phyloP scores from a whole-genome alignment of 2,797 vertebrate genomes.

The Enteromius anoplus region DNA sequence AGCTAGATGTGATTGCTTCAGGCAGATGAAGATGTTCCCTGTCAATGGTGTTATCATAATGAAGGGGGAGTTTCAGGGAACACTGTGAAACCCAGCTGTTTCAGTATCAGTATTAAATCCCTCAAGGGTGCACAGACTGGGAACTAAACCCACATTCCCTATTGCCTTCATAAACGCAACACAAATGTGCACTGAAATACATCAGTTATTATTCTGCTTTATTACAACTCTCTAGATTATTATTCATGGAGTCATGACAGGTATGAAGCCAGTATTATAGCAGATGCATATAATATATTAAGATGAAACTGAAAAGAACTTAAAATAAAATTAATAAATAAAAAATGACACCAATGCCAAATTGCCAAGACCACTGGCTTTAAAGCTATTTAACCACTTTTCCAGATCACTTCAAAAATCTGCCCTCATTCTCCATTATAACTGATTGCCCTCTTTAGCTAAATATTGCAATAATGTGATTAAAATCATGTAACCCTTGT shows the following conservation, averaged over 20 bases:
- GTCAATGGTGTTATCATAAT: conserved; percentile 23
- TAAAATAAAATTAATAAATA: neutral
- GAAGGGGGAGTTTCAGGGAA: conserved; percentile 18
- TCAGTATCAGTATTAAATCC: neutral
- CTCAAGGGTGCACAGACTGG: conserved; percentile 19
- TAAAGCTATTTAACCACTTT: neutral
- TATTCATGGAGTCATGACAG: conserved; percentile 12
- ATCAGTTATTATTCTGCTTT: neutral
- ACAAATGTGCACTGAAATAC: conserved; percentile 6
- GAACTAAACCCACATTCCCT: conserved; percentile 19
- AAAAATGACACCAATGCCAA: neutral
- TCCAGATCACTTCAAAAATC: neutral
- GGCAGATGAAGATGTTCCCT: conserved; percentile 20
- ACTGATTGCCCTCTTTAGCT: neutral
- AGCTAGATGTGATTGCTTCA: conserved; percentile 17
- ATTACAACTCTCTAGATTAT: conserved; percentile 5
- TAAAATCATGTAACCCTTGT: neutral
- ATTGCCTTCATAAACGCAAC: neutral
- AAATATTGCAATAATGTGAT: neutral
- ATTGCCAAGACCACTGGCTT: neutral
- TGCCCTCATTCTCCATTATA: neutral
- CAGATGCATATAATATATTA: neutral
- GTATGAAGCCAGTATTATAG: neutral
- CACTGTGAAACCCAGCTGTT: neutral
- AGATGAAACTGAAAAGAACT: neutral